Evolutionary conservation across 2,113 vertebrate genomes (phyloP).

Genomic region (Natator depressus): DNA sequence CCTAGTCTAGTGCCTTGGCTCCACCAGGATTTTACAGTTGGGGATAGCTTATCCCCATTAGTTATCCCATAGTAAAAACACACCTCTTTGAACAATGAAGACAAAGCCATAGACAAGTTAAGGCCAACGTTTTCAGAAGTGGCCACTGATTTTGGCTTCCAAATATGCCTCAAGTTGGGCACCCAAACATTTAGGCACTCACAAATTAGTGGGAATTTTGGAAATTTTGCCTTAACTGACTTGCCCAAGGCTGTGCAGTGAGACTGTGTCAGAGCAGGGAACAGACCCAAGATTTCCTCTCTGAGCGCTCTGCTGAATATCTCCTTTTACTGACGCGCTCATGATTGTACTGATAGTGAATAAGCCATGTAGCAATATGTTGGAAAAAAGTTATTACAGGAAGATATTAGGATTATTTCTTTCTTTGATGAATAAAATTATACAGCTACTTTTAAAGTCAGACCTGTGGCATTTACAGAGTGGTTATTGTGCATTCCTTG

Average conservation of each 20-base stretch:
- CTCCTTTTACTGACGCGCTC: background rate
- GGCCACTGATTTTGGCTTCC: background rate
- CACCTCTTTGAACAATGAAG: background rate
- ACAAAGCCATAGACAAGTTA: background rate
- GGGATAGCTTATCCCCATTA: background rate
- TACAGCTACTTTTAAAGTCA: conserved; percentile 61
- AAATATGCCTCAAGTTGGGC: background rate
- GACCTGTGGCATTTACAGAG: conserved; percentile 67
- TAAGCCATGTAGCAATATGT: background rate
- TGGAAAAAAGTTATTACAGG: conserved; percentile 32
- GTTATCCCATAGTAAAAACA: background rate
- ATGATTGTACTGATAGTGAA: background rate
- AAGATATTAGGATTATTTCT: conserved; percentile 51
- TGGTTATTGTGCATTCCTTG: conserved; percentile 65
- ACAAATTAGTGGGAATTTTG: background rate
- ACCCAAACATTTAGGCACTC: background rate
- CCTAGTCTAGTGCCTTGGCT: background rate
- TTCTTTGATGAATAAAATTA: conserved; percentile 22
- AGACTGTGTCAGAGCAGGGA: background rate
- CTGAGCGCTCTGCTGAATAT: background rate
- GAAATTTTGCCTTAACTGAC: background rate
- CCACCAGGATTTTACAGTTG: rapidly evolving
- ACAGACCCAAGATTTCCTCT: background rate
- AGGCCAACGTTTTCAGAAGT: background rate
- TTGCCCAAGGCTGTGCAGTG: conserved; percentile 1